These are phyloP conservation scores for Cryptoprocta ferox DNA, from an alignment of 2,797 vertebrate genomes.

Conservation along the genomic window DNA sequence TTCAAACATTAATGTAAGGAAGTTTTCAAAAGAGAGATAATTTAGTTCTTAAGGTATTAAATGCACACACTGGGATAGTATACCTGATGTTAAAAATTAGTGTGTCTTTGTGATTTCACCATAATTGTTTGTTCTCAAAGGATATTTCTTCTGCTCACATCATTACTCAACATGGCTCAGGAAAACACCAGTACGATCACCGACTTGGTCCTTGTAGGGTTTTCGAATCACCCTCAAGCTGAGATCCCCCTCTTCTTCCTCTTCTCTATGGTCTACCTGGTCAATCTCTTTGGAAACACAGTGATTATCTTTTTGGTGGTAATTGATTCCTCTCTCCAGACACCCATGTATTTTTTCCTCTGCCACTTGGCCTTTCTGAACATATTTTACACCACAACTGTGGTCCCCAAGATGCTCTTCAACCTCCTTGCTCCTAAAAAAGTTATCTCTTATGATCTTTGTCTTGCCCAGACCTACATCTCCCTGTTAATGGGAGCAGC, in stretches of 20 bases:
- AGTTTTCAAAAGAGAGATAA: not conserved
- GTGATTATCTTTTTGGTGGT: not conserved
- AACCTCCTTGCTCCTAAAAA: constrained; percentile 40
- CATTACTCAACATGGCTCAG: not conserved
- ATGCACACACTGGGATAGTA: not conserved
- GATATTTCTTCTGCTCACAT: not conserved
- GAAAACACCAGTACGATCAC: not conserved
- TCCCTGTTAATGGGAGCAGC: constrained; percentile 15
- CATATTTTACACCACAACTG: not conserved
- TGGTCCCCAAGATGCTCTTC: constrained; percentile 55
- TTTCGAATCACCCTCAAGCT: not conserved
- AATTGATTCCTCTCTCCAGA: constrained; percentile 1
- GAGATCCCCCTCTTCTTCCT: not conserved
- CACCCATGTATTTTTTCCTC: constrained; percentile 42
- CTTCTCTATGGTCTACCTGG: not conserved
- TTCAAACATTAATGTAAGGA: too few species aligned
- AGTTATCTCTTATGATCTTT: constrained; percentile 16
- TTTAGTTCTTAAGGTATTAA: not conserved
- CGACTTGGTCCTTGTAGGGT: not conserved
- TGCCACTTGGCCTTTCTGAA: constrained; percentile 54
- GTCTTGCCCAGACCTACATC: not conserved
- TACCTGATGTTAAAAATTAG: not conserved
- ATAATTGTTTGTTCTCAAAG: not conserved
- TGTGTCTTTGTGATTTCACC: not conserved
- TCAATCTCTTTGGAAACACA: not conserved